phyloP scores from a whole-genome alignment of 2,113 vertebrate genomes.

The Arothron firmamentum region DNA sequence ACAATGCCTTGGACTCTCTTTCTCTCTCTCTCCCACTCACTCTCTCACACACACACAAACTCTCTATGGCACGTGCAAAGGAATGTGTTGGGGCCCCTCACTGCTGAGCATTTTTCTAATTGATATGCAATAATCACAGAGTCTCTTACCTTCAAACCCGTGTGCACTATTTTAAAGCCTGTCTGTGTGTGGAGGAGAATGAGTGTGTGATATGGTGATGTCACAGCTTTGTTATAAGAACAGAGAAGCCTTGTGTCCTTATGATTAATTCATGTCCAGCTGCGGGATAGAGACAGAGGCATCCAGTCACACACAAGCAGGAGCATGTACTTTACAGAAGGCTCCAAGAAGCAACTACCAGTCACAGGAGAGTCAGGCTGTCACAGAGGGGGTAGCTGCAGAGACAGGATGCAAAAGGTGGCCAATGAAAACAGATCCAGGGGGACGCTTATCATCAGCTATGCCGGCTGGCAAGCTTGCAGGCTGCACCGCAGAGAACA shows the following conservation, averaged over 20 bases:
- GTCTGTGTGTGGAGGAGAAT: constrained; percentile 13
- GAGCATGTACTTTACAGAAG: constrained; percentile 63
- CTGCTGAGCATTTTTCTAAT: constrained; percentile 53
- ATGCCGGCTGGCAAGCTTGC: constrained; percentile 42
- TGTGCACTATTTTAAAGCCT: not conserved
- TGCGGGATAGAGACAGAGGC: constrained; percentile 75
- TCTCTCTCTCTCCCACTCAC: not conserved
- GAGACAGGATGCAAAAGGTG: constrained; percentile 29
- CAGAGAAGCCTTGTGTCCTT: constrained; percentile 77
- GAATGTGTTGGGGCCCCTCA: constrained; percentile 24
- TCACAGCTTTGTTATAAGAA: constrained; percentile 78
- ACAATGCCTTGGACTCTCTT: constrained; percentile 51
- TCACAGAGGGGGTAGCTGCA: constrained; percentile 43
- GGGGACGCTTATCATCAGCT: constrained; percentile 32
- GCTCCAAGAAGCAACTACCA: constrained; percentile 59
- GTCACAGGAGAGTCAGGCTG: constrained; percentile 70
- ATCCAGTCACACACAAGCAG: constrained; percentile 66
- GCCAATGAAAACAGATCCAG: constrained; percentile 15
- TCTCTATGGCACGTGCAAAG: constrained; percentile 39
- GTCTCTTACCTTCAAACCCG: not conserved
- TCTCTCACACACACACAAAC: constrained; percentile 10
- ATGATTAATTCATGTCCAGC: constrained; percentile 82
- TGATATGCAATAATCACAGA: constrained; percentile 44
- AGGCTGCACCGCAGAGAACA: constrained; percentile 41
- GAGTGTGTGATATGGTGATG: constrained; percentile 67